Evolutionary conservation across 2,113 vertebrate genomes (phyloP), one percentile per base, ranked within the genome.

Genomic region (Asarcornis scutulata): DNA sequence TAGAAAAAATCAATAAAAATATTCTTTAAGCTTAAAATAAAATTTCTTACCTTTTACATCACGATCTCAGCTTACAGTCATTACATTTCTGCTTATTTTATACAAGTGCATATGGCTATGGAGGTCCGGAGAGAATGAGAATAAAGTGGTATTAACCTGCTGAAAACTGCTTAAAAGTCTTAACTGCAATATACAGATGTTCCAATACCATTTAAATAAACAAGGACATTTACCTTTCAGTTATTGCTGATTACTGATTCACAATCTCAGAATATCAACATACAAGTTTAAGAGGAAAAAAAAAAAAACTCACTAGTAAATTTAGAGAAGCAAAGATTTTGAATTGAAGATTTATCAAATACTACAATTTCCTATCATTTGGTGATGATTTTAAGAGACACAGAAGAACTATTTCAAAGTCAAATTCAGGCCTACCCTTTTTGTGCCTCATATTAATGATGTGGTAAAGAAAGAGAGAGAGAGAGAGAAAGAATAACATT

Each of bases 1-100:
- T 88, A 94, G 88, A 76, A 96, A 97, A 94, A 93, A 86, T 66
- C 81, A 94, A 90, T 94, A 96, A 94, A 97, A 96, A 97, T 93
- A 95, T 75, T 97, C 95, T 98, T 97, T 97, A 98, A 98, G 97
- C 98, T 97, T 96, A 98, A 98, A 98, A 97, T 97, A 98, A 98
- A 98, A 97, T 97, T 55, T 97, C 98, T 98, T 98, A 98, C 97
- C 98, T 98, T 97, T 97, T 94, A 96, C 95, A 98, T 97, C 97
- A 97, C 96, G 97, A 97, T 97, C 98, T 98, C 97, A 97, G 98
- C 98, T 98, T 98, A 98, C 97, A 98, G 98, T 97, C 98, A 97
- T 97, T 98, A 98, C 89, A 97, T 97, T 98, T 98, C 96, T 97
- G 98, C 97, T 97, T 98, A 98, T 97, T 98, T 98, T 98, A 98